Base-by-base conservation (phyloP, 1,140 invertebrate genomes). In the Drosophila tani region DNA sequence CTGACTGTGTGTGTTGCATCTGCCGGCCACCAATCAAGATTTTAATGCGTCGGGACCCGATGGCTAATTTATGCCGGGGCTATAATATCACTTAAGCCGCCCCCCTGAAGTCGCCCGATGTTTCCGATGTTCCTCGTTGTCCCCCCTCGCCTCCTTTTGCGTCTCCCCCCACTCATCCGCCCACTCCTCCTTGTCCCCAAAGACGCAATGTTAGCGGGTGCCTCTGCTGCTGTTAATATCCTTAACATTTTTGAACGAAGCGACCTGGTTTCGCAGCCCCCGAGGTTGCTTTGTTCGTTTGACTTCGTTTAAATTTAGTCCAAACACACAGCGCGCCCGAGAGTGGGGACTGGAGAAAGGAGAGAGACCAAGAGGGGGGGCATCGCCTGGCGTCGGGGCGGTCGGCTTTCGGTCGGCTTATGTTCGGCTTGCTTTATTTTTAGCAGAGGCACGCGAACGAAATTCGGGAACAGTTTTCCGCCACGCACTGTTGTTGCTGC, bases 21-120 rank as follows among this genome's bases (percentile, higher is more conserved):
- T 87, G 83, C 85, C 66, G 81, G 68, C 77, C 84, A 87, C 83
- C 85, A 87, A 87, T 87, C 83, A 87, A 83, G 73, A 68, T 77
- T 69, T 78, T 78, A 78, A 69, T 78, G 75, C 75, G 69, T 60
- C 69, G 70, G 53, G 68, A 71, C 67, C 69, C 68, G 75, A 78
- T 78, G 75, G 75, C 74, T 78, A 78, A 78, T 78, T 78, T 78
- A 78, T 78, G 65, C 75, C 75, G 49, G 41, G 67, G 74, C 67
- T 78, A 78, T 78, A 78, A 78, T 78, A 78, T 78, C 75, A 78
- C 75, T 78, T 78, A 78, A 78, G 75, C 75, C 57, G 47, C 19
- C 63, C 45, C 38, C 55, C 40, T 29, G 40, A 51, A 43, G 41
- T 43, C 38, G 43, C 41, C 15, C 35, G 15, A 21, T 14, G 32